phyloP scores from a whole-genome alignment of 2,888 invertebrate species.

The Hybos culiciformis region DNA sequence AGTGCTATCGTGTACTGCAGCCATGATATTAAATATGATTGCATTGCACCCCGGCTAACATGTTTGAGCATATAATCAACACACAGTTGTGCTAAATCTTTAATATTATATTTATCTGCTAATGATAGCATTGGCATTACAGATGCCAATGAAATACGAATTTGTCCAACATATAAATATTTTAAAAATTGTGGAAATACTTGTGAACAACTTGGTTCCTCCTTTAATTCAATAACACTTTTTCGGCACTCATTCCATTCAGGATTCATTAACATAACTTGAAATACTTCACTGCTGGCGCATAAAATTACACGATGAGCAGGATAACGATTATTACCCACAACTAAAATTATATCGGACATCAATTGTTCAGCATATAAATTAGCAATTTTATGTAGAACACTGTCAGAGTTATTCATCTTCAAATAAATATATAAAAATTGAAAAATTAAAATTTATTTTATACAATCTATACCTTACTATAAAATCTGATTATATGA shows the following conservation, averaged over 20 bases:
- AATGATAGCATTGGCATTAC: conserved; percentile 79
- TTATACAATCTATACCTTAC: background rate
- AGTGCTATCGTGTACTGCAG: conserved; percentile 78
- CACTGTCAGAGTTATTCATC: conserved; percentile 76
- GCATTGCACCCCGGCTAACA: conserved; percentile 68
- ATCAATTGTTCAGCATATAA: conserved; percentile 74
- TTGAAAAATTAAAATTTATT: background rate
- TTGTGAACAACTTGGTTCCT: conserved; percentile 67
- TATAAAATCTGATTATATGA: too few relatives aligned
- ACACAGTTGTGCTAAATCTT: conserved; percentile 73
- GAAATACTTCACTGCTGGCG: conserved; percentile 90
- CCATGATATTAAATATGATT: conserved; percentile 78
- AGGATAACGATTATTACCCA: conserved; percentile 68
- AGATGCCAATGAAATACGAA: conserved; percentile 67
- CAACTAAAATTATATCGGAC: conserved; percentile 77
- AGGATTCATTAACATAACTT: conserved; percentile 92
- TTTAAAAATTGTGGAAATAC: conserved; percentile 83
- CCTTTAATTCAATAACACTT: conserved; percentile 68
- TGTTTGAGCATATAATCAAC: conserved; percentile 78
- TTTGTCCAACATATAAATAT: conserved; percentile 78
- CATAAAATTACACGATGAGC: conserved; percentile 85
- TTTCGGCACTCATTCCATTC: conserved; percentile 87
- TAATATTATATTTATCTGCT: conserved; percentile 91
- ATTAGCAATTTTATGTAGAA: conserved; percentile 67
- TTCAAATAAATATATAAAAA: conserved; percentile 31